Evolutionary conservation across 2,113 vertebrate genomes (phyloP).

Genomic region (human): DNA sequence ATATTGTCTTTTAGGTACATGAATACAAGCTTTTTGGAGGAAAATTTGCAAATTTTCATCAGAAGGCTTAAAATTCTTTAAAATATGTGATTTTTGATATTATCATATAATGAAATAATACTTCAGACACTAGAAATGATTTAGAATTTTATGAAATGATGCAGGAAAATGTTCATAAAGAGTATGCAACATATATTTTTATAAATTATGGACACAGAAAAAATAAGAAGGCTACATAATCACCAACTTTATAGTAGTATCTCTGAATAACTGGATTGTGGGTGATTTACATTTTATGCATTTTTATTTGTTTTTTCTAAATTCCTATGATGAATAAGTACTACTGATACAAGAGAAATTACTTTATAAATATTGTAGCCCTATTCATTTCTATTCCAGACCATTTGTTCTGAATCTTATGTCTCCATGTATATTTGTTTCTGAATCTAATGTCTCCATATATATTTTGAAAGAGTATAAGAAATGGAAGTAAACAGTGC

Average conservation of each 20-base stretch:
- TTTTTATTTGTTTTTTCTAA: slow-evolving; percentile 3
- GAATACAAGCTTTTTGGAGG: not conserved
- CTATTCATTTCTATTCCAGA: not conserved
- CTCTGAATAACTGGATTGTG: not conserved
- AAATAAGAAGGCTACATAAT: not conserved
- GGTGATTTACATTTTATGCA: not conserved
- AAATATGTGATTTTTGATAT: not conserved
- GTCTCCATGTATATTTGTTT: not conserved
- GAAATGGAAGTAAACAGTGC: not conserved
- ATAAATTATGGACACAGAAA: slow-evolving; percentile 11
- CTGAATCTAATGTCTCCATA: not conserved
- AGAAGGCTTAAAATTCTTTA: not conserved
- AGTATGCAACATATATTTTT: not conserved
- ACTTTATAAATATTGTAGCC: not conserved
- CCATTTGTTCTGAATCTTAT: not conserved
- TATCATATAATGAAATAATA: not conserved
- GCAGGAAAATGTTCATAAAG: not conserved
- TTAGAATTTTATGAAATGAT: slow-evolving; percentile 11
- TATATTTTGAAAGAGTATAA: not conserved
- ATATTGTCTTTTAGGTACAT: not conserved
- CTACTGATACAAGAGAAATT: not conserved
- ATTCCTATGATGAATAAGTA: not conserved
- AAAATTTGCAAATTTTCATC: not conserved
- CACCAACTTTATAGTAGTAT: not conserved
- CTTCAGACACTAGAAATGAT: not conserved